Conservation (phyloP, 2,797 vertebrate species). For the Triplophysa bombifrons region DNA sequence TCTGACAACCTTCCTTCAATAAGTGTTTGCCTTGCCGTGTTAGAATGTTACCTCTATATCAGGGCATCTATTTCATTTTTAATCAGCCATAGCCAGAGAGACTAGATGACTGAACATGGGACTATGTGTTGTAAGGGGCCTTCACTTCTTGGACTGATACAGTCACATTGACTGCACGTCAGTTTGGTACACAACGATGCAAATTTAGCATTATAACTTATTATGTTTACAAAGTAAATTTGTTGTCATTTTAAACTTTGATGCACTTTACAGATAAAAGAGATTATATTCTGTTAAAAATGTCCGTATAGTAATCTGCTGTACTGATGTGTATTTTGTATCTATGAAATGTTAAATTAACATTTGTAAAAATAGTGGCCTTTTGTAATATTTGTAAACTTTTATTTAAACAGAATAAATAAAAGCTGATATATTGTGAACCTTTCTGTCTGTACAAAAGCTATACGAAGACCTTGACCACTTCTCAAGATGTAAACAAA, state of each 20-base stretch:
- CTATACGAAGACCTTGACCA: background rate
- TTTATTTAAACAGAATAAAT: too few species aligned
- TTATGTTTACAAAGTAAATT: background rate
- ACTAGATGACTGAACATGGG: background rate
- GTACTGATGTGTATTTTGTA: constrained; percentile 59
- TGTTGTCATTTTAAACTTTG: constrained; percentile 53
- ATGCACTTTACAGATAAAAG: constrained; percentile 80
- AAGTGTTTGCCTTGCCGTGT: constrained; percentile 1
- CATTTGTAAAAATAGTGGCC: constrained; percentile 65
- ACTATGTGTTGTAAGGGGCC: background rate
- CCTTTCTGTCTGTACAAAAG: background rate
- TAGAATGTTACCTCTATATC: background rate
- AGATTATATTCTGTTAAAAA: constrained; percentile 57
- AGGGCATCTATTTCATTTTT: background rate
- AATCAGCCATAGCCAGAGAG: constrained; percentile 9
- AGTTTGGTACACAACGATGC: constrained; percentile 24
- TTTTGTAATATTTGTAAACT: constrained; percentile 72
- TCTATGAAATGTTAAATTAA: constrained; percentile 71
- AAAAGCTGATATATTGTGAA: constrained; percentile 60
- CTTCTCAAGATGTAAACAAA: too few species aligned
- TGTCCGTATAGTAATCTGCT: constrained; percentile 51
- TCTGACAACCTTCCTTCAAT: constrained; percentile 2
- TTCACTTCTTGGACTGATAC: background rate
- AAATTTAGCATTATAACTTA: too few species aligned
- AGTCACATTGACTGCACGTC: constrained; percentile 16